Evolutionary conservation across 2,888 invertebrate genomes (phyloP), one percentile per base, ranked within the genome.

Genomic region (Leucophenga montana): DNA sequence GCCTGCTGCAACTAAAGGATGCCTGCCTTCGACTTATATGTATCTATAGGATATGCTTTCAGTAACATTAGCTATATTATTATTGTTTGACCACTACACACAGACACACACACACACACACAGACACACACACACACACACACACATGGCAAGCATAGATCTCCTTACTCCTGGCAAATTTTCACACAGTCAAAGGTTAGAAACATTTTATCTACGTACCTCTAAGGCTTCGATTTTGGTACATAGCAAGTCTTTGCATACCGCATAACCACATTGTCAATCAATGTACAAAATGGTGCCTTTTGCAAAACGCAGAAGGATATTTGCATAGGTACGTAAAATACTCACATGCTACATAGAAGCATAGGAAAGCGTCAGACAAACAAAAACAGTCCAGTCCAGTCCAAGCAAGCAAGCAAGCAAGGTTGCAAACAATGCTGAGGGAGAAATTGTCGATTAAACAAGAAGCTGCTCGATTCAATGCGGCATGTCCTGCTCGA

Each of bases 251-350:
- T 39, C 39, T 39, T 50, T 50, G 50, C 50, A 31, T 22, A 64
- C 68, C 62, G n/a, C 70, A 50, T 56, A 65, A 77, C 85, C 81
- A 68, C 85, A 85, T 84, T 82, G 84, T 82, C 85, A 85, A 82
- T 82, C 81, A 82, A 72, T n/a, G n/a, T n/a, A n/a, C n/a, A 73
- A 61, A 80, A 80, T 82, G 78, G 50, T 66, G 33, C 59, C 33
- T 46, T 20, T 20, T 46, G 39, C 48, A 46, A 48, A n/a, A 3
- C 31, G 22, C 31, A 66, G 48, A 46, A 68, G 67, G 67, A 68
- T 84, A 78, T 82, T 84, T 78, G 77, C 71, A 72, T 75, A 82
- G 77, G 78, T 73, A 64, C 73, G 70, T 65, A 78, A 70, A 79
- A 79, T 80, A 84, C 80, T 83, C 76, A 61, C 44, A 61, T 78